These are phyloP conservation scores for Vidua macroura DNA, from an alignment of 2,113 vertebrate species.

Conservation along the genomic window DNA sequence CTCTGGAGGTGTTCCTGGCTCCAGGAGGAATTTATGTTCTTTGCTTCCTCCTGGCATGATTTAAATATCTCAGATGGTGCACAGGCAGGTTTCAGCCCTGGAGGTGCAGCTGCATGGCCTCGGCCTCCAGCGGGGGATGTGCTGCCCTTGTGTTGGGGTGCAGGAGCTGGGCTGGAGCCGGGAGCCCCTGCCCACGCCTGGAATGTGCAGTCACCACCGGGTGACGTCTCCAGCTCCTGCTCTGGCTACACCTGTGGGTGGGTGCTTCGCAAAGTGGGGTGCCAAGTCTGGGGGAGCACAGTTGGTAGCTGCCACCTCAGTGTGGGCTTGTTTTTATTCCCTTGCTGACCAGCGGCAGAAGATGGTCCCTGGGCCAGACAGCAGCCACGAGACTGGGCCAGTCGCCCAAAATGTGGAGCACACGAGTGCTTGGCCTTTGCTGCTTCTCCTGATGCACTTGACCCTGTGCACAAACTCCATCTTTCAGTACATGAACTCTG, in stretches of 20 bases:
- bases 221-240: not conserved
- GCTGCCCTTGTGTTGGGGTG: accelerated
- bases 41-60: not conserved
- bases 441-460: not conserved
- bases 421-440: accelerated
- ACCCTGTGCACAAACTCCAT: accelerated
- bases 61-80: not conserved
- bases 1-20: not conserved
- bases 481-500: not conserved
- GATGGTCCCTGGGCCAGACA: accelerated
- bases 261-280: accelerated
- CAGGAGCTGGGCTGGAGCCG: not conserved
- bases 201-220: accelerated
- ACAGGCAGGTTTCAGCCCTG: not conserved
- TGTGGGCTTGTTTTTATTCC: not conserved
- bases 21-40: not conserved
- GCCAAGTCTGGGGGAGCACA: not conserved
- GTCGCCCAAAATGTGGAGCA: accelerated
- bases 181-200: not conserved
- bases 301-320: not conserved
- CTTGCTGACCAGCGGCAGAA: not conserved
- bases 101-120: not conserved
- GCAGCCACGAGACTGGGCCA: accelerated
- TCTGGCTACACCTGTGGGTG: accelerated
- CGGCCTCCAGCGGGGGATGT: not conserved